Base-by-base conservation (phyloP, 2,113 vertebrate genomes). In the Corythaeola cristata region DNA sequence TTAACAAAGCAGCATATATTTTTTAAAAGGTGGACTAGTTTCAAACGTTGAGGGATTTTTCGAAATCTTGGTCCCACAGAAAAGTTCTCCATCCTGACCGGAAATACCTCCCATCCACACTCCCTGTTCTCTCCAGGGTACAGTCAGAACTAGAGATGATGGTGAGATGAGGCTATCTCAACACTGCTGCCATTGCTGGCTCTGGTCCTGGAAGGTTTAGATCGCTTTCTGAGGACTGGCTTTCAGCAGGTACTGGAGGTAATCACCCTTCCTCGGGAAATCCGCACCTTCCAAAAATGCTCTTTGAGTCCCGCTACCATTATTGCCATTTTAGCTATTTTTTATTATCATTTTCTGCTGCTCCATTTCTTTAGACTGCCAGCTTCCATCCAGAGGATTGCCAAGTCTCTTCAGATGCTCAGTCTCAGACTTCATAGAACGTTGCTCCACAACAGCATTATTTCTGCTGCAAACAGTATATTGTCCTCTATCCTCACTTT, bases 1-100 rank as follows among this genome's bases (percentile, higher is more conserved):
- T 96, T 96, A 97, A 96, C 3, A 9, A 91, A 91, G 77, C 64
- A 58, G 76, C 71, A 77, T 96, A 20, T 91, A 92, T 97, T 93
- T 96, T 97, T 92, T 1, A 93, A 93, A 89, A 88, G 77, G 55
- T 76, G 60, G 11, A 73, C 86, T 84, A 88, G 45, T 85, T 92
- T 91, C 53, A 66, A 49, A 58, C 3, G 4, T 30, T 45, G 50
- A 87, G 44, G 26, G 37, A 12, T 74, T 93, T 83, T 96, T 84
- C 62, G 73, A 77, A 85, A 50, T 80, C 55, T 37, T 22, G 33
- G 30, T 44, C 37, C 59, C 50, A 39, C 13, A 30, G 33, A 77
- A 67, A 78, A 74, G 17, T 58, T 78, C 28, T 91, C 32, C 23
- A 21, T 85, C 33, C 33, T 91, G 81, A 63, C 16, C 20, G 62